A percentile compares a stretch with the other conserved stretches of the same genome.
Evolutionary conservation across 2,888 invertebrate genomes (phyloP).

Genomic region (Ichneumon xanthorius): DNA sequence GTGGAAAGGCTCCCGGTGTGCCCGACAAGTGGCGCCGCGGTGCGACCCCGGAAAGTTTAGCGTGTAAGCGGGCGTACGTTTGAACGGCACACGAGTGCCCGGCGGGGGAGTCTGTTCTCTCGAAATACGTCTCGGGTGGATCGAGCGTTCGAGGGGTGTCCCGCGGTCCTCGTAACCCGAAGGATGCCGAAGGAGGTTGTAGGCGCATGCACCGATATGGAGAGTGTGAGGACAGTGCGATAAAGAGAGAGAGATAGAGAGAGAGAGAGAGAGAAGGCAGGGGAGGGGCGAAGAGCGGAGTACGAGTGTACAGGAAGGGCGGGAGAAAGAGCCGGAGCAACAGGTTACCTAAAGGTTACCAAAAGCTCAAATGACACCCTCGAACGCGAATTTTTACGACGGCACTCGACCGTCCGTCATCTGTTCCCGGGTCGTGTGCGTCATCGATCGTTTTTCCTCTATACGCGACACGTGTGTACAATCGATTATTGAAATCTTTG

Average conservation of each 20-base stretch:
- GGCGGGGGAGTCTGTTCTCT: conserved; percentile 41
- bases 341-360: conserved; percentile 82
- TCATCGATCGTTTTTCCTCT: conserved; percentile 1
- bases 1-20: conserved; percentile 60
- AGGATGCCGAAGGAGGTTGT: conserved; percentile 46
- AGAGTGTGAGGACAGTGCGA: conserved; percentile 39
- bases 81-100: conserved; percentile 52
- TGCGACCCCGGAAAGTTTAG: conserved; percentile 77
- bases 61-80: conserved; percentile 75
- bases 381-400: conserved; percentile 77
- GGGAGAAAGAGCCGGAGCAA: conserved; percentile 77
- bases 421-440: conserved; percentile 21
- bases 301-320: conserved; percentile 66
- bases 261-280: conserved; percentile 57
- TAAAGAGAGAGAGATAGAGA: conserved; percentile 54
- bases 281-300: conserved; percentile 52
- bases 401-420: conserved; percentile 50
- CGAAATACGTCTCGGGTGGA: conserved; percentile 38
- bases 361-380: conserved; percentile 81
- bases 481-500: conserved; percentile 48
- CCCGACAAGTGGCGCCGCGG: conserved; percentile 82
- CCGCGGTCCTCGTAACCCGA: conserved; percentile 41
- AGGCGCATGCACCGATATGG: conserved; percentile 28
- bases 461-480: not conserved
- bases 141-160: conserved; percentile 73